Conservation (phyloP, 1,140 invertebrate genomes). For the Formica exsecta region DNA sequence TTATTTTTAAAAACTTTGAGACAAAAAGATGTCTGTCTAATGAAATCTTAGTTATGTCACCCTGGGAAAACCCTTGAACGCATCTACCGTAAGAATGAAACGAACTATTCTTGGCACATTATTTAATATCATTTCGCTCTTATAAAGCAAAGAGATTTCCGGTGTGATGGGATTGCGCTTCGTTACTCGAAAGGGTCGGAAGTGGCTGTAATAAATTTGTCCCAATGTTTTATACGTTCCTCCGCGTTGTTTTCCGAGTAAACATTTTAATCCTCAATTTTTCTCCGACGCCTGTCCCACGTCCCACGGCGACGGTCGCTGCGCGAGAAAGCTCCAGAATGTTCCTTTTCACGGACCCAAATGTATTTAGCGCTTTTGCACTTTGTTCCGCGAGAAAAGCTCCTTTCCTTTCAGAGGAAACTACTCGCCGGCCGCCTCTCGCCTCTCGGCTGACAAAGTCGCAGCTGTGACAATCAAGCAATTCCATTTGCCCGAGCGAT, state of each 20-base stretch:
- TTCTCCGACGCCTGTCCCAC: slow-evolving; percentile 30
- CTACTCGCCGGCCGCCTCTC: slow-evolving; percentile 55
- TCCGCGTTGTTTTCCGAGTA: slow-evolving; percentile 56
- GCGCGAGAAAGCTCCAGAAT: slow-evolving; percentile 58
- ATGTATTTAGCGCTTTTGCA: slow-evolving; percentile 68
- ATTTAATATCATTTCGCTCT: slow-evolving; percentile 59
- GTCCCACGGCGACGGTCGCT: slow-evolving; percentile 20
- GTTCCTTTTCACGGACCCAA: slow-evolving; percentile 65
- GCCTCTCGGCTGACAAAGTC: slow-evolving; percentile 54
- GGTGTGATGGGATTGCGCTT: slow-evolving; percentile 57
- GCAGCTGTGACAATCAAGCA: slow-evolving; percentile 62
- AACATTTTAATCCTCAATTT: slow-evolving; percentile 66
- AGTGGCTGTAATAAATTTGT: slow-evolving; percentile 65
- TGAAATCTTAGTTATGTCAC: slow-evolving; percentile 1
- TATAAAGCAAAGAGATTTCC: slow-evolving; percentile 53
- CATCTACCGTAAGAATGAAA: slow-evolving; percentile 19
- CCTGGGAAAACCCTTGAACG: slow-evolving; percentile 6
- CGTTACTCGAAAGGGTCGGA: slow-evolving; percentile 59
- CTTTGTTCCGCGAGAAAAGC: slow-evolving; percentile 66
- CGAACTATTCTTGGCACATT: slow-evolving; percentile 44
- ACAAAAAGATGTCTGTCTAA: not conserved
- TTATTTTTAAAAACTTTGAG: not conserved
- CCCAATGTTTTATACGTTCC: slow-evolving; percentile 63
- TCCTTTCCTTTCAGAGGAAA: slow-evolving; percentile 62
- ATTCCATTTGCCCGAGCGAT: slow-evolving; percentile 71